Percentiles rank a stretch among this genome's conserved stretches.
These are phyloP conservation scores for Thomomys bottae DNA, from an alignment of 2,113 vertebrate genomes.

Conservation along the genomic window DNA sequence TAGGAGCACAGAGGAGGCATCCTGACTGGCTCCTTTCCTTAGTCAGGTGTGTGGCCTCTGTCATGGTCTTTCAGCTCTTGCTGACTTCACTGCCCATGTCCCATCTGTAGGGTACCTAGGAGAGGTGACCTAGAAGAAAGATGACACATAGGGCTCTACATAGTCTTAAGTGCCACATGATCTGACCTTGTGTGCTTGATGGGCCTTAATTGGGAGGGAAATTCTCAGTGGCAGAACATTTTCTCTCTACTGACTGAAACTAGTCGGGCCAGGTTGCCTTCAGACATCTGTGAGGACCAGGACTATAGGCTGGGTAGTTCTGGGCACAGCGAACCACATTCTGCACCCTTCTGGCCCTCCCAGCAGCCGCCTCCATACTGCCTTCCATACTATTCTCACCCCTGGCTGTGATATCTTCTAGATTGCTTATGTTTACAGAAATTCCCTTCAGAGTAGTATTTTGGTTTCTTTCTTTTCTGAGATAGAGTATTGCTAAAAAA, in stretches of 20 bases:
- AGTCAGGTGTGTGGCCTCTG: too few species aligned
- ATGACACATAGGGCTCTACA: too few species aligned
- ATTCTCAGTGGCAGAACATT: too few species aligned
- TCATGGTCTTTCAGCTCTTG: too few species aligned
- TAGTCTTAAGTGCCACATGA: background rate
- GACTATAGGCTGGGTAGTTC: background rate
- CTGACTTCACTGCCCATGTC: too few species aligned
- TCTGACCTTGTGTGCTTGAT: background rate
- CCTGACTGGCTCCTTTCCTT: too few species aligned
- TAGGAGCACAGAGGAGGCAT: background rate
- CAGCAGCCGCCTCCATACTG: rapidly evolving
- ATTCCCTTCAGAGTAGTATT: background rate
- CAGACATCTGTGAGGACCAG: background rate
- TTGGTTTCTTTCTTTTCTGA: background rate
- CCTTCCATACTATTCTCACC: background rate
- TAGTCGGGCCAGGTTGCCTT: background rate
- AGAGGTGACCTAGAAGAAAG: too few species aligned
- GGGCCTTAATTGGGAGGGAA: background rate
- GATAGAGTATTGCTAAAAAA: background rate
- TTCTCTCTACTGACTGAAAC: background rate
- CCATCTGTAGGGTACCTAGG: too few species aligned
- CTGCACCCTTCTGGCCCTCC: background rate
- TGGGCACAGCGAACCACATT: background rate
- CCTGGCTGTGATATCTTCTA: background rate
- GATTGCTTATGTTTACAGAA: background rate